Conservation (phyloP, 2,113 vertebrate genomes). For the Ia io region DNA sequence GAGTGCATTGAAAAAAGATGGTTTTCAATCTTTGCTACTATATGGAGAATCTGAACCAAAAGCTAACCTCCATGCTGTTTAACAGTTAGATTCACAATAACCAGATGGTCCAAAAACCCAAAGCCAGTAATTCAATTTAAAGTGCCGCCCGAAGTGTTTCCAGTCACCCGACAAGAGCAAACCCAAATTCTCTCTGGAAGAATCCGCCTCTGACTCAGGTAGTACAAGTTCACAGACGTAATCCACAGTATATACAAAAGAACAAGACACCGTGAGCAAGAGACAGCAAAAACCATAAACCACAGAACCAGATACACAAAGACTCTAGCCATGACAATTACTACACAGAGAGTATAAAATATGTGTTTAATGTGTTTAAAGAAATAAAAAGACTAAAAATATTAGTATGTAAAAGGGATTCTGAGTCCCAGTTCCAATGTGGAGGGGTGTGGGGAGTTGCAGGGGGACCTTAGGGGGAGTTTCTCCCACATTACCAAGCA, state of each 20-base stretch:
- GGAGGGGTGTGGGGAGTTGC: too few species aligned
- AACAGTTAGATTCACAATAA: not conserved
- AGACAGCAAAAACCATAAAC: not conserved
- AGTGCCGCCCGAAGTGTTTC: not conserved
- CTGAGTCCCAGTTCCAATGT: not conserved
- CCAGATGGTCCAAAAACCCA: not conserved
- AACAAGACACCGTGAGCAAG: not conserved
- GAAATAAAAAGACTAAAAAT: not conserved
- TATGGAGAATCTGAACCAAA: not conserved
- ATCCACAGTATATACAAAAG: not conserved
- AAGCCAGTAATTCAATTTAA: not conserved
- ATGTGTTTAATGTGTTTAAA: not conserved
- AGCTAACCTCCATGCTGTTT: not conserved
- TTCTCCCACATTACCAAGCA: not conserved
- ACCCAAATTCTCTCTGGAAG: not conserved
- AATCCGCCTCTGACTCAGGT: not conserved
- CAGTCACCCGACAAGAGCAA: not conserved
- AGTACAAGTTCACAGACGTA: not conserved
- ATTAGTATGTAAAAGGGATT: not conserved
- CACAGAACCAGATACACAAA: not conserved
- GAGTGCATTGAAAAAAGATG: not conserved
- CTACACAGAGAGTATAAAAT: not conserved
- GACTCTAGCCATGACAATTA: not conserved
- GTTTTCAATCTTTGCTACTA: not conserved
- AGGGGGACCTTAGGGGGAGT: fast-evolving